A percentile compares a stretch with the other conserved stretches of the same genome.
These are phyloP conservation scores for Festucalex cinctus DNA, from an alignment of 2,113 vertebrate species.

Conservation along the genomic window DNA sequence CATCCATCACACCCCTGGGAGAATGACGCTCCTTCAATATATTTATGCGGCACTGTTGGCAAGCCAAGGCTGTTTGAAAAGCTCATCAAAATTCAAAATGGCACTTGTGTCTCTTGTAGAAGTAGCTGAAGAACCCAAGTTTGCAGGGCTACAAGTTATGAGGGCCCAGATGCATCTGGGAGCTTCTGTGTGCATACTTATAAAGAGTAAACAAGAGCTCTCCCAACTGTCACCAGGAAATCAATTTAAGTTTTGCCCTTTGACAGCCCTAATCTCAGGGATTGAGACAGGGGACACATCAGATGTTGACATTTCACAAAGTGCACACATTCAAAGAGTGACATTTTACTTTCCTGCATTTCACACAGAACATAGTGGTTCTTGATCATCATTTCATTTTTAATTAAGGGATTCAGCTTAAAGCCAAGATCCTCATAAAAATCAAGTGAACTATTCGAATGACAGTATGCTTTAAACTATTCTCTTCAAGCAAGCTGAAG, in stretches of 20 bases:
- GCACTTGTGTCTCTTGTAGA: slow-evolving; percentile 48
- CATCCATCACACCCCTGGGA: slow-evolving; percentile 62
- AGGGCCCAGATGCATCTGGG: slow-evolving; percentile 19
- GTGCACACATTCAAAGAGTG: slow-evolving; percentile 9
- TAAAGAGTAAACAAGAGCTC: slow-evolving; percentile 29
- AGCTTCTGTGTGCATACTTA: slow-evolving; percentile 15
- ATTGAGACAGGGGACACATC: slow-evolving; percentile 16
- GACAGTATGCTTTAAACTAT: slow-evolving; percentile 1
- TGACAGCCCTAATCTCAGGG: slow-evolving; percentile 6
- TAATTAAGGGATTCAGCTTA: slow-evolving; percentile 9
- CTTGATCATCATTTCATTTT: slow-evolving; percentile 11
- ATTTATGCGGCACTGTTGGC: slow-evolving; percentile 48
- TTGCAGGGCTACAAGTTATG: slow-evolving; percentile 24
- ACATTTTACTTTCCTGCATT: slow-evolving; percentile 30
- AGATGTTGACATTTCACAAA: slow-evolving; percentile 27
- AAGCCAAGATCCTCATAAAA: slow-evolving; percentile 2
- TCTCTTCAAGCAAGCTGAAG: slow-evolving; percentile 8
- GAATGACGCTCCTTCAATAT: slow-evolving; percentile 55
- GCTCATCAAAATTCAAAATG: slow-evolving; percentile 51
- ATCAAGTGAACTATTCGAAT: background rate
- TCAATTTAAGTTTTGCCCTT: slow-evolving; percentile 32
- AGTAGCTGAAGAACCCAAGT: slow-evolving; percentile 13
- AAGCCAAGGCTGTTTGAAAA: slow-evolving; percentile 61
- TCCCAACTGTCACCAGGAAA: slow-evolving; percentile 14
- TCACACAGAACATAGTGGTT: background rate